A percentile compares a stretch with the other conserved stretches of the same genome.
Evolutionary conservation across 2,888 invertebrate genomes (phyloP).

Genomic region (Folsomia candida): DNA sequence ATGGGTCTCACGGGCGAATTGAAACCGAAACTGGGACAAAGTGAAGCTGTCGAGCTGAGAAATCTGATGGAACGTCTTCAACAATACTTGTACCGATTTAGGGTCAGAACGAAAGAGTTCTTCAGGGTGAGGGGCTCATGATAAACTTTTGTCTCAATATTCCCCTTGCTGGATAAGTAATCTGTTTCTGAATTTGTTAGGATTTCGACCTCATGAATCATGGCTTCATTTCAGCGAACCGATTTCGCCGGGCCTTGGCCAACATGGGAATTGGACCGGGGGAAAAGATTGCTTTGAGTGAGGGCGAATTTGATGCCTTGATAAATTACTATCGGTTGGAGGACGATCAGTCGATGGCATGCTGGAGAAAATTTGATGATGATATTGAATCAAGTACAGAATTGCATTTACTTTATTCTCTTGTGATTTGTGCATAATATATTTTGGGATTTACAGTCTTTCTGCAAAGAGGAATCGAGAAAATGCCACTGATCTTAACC

Average conservation of each 20-base stretch:
- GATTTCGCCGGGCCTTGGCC: slow-evolving; percentile 70
- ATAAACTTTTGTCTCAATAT: slow-evolving; percentile 1
- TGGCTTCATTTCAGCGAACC: slow-evolving; percentile 67
- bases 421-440: background rate
- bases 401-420: background rate
- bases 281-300: slow-evolving; percentile 61
- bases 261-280: slow-evolving; percentile 63
- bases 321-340: slow-evolving; percentile 69
- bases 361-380: slow-evolving; percentile 74
- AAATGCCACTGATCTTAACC: slow-evolving; percentile 42
- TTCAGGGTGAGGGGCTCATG: slow-evolving; percentile 60
- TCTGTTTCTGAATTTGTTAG: slow-evolving; percentile 56
- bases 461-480: slow-evolving; percentile 47
- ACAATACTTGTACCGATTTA: slow-evolving; percentile 65
- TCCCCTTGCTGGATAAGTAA: background rate
- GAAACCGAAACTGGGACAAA: slow-evolving; percentile 56
- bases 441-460: slow-evolving; percentile 37
- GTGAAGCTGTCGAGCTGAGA: slow-evolving; percentile 56
- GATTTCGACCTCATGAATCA: slow-evolving; percentile 68
- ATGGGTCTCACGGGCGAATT: slow-evolving; percentile 54
- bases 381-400: slow-evolving; percentile 70
- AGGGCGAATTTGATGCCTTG: slow-evolving; percentile 65
- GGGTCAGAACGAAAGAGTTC: slow-evolving; percentile 66
- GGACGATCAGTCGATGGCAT: slow-evolving; percentile 65
- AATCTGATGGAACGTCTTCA: slow-evolving; percentile 63